Evolutionary conservation across 2,888 invertebrate genomes (phyloP), one percentile per base, ranked within the genome.

Genomic region (Lobophora halterata): DNA sequence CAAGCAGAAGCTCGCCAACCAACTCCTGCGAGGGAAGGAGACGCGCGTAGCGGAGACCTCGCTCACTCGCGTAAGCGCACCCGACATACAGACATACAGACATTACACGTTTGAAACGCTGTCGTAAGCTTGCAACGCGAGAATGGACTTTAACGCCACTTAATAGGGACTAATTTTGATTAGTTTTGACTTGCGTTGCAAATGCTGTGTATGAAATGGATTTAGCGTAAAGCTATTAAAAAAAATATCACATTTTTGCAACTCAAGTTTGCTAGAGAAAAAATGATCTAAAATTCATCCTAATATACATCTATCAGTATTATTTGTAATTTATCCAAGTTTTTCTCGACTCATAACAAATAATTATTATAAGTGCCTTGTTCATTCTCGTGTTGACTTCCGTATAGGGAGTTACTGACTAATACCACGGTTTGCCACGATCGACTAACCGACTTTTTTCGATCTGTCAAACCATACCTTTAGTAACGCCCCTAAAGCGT

Each of bases 1-100:
- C 89, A 93, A 91, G 86, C 92, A 92, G 88, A 94, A 93, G 89
- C 88, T 94, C 87, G 93, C 92, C 77, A 93, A 93, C 81, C 92
- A 93, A 80, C 82, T 90, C 88, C 90, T 91, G 79, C 90, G 92
- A 65, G 91, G 91, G 77, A 75, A 75, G 53, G 91, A 92, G 89
- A 88, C 89, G 71, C 89, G 89, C 69, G 91, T 92, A 63, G 93
- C 93, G 78, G 94, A 94, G 88, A 93, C 94, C 51, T 92, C 93
- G 61, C 89, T 94, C 74, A 93, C 92, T 80, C 90, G 93, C 91
- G 94, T 94, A 94, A 92, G 92, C 80, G 73, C 72, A 61, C 71
- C 67, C 51, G 54, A 52, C 40, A 61, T 53, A 34, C 49, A 52
- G 43, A 47, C 50, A 48, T 67, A 63, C 63, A 74, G 71, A 56